Percentiles rank a stretch among this genome's conserved stretches.
These are phyloP conservation scores for Eptatretus burgeri DNA, from an alignment of 2,113 vertebrate species.

Conservation along the genomic window DNA sequence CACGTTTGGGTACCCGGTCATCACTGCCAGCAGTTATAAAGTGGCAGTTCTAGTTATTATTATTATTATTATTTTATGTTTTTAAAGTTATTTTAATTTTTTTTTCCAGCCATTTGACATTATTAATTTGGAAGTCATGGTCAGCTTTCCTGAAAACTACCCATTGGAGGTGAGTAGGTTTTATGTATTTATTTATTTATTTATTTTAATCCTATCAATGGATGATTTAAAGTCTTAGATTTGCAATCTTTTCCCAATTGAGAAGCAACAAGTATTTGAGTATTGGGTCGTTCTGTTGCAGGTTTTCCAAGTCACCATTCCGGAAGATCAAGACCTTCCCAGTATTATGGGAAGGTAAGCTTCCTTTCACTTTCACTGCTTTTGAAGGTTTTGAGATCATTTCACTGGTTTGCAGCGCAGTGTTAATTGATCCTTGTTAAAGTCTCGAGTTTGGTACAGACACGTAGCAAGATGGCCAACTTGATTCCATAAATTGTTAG, in stretches of 20 bases:
- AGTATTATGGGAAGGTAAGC: slow-evolving; percentile 23
- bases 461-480: not conserved
- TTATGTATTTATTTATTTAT: too few species aligned
- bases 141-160: slow-evolving; percentile 32
- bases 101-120: slow-evolving; percentile 32
- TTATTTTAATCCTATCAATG: too few species aligned
- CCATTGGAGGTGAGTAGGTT: slow-evolving; percentile 26
- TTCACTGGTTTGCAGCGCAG: too few species aligned
- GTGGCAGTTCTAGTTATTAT: too few species aligned
- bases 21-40: too few species aligned
- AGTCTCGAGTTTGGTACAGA: not conserved
- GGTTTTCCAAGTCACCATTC: slow-evolving; percentile 28
- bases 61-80: too few species aligned
- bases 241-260: too few species aligned
- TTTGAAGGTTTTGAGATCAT: too few species aligned
- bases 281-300: slow-evolving; percentile 10
- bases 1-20: too few species aligned
- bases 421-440: not conserved
- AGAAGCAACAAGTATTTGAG: not conserved
- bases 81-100: slow-evolving; percentile 11
- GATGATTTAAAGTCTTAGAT: too few species aligned
- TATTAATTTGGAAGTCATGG: slow-evolving; percentile 28
- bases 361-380: not conserved
- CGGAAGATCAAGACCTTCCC: slow-evolving; percentile 27
- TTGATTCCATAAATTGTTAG: too few species aligned